These are phyloP conservation scores for Caenorhabditis parvicauda DNA, from an alignment of 2,888 invertebrate species.

Conservation along the genomic window DNA sequence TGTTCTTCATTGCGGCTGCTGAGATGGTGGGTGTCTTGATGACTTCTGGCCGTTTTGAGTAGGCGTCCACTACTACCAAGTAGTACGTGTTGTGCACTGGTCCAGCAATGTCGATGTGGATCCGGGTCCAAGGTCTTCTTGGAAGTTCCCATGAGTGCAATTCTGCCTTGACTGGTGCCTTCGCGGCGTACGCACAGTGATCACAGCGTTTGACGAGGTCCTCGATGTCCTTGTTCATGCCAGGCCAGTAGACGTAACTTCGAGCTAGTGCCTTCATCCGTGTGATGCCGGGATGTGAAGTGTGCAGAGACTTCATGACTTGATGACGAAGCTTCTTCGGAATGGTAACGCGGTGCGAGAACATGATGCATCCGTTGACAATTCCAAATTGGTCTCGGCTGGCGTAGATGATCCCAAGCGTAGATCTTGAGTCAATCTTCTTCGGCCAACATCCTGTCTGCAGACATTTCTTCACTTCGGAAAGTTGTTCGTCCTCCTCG, in stretches of 20 bases:
- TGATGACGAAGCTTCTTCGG: constrained; percentile 29
- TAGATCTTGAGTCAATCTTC: too few species aligned
- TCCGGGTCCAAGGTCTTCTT: constrained; percentile 56
- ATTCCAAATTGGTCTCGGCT: too few species aligned
- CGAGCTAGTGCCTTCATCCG: constrained; percentile 48
- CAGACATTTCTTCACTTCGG: too few species aligned
- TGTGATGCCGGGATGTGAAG: constrained; percentile 47
- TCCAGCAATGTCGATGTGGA: constrained; percentile 65
- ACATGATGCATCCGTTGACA: constrained; percentile 42
- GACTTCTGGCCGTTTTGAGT: constrained; percentile 65
- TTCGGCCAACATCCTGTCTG: too few species aligned
- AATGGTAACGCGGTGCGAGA: constrained; percentile 43
- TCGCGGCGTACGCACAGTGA: constrained; percentile 24
- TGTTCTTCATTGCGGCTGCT: constrained; percentile 5
- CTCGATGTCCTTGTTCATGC: constrained; percentile 27
- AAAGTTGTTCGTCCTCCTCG: too few species aligned
- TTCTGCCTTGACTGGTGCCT: constrained; percentile 7
- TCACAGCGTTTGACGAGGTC: constrained; percentile 24
- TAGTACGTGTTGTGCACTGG: constrained; percentile 36
- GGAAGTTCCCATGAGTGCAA: constrained; percentile 25
- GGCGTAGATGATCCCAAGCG: too few species aligned
- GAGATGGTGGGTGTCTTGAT: constrained; percentile 7
- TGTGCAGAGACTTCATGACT: constrained; percentile 48
- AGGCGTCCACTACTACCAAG: constrained; percentile 63
- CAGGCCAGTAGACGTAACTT: constrained; percentile 50